Evolutionary conservation across 2,113 vertebrate species (phyloP).

Genomic region (Podilymbus podiceps): DNA sequence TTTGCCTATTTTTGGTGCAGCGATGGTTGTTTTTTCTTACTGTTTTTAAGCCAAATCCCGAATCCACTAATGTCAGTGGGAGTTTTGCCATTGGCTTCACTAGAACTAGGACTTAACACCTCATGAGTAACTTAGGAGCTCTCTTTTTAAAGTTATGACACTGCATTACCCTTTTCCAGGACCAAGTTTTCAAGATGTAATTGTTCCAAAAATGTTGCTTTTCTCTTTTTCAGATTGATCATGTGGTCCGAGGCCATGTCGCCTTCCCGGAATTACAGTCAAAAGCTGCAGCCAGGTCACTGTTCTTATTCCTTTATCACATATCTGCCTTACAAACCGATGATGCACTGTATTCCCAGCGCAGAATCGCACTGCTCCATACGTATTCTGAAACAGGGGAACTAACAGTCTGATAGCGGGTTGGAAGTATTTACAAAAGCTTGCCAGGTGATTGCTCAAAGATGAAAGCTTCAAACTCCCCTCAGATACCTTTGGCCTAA

Average conservation of each 20-base stretch:
- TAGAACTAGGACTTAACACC: background rate
- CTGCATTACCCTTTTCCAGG: background rate
- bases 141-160: background rate
- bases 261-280: constrained; percentile 84
- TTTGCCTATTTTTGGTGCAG: background rate
- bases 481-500: background rate
- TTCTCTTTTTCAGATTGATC: constrained; percentile 85
- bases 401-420: background rate
- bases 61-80: background rate
- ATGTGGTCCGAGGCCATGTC: constrained; percentile 84
- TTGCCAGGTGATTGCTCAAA: background rate
- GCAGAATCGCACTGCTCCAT: background rate
- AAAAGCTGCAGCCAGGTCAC: constrained; percentile 81
- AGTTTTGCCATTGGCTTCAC: background rate
- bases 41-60: background rate
- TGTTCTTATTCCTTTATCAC: background rate
- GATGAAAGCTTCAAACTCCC: background rate
- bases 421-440: constrained; percentile 1
- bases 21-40: background rate
- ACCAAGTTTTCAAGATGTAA: background rate
- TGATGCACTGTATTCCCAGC: background rate
- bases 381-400: background rate
- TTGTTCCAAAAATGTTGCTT: background rate
- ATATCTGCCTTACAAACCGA: background rate
- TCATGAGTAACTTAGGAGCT: background rate